Percentiles rank a stretch among this genome's conserved stretches.
Conservation (phyloP, 2,888 invertebrate genomes). For the Drosophila yooni region DNA sequence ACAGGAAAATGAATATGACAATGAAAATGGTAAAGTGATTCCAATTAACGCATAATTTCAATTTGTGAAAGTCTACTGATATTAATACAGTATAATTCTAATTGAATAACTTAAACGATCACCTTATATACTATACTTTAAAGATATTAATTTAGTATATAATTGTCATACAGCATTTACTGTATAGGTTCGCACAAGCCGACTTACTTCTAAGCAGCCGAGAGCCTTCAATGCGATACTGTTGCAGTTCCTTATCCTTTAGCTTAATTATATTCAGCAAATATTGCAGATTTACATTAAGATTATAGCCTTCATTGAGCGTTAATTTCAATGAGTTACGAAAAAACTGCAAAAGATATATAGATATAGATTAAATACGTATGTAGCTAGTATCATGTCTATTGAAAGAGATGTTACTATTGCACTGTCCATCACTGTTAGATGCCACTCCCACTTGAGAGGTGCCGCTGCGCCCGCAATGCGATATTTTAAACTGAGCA, state of each 20-base stretch:
- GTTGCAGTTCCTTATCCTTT: constrained; percentile 82
- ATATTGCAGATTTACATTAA: constrained; percentile 60
- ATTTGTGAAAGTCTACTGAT: neutral
- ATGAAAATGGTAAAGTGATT: neutral
- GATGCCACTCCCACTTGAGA: constrained; percentile 75
- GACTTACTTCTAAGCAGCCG: constrained; percentile 75
- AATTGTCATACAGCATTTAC: neutral
- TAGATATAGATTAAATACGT: neutral
- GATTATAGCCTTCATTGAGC: constrained; percentile 47
- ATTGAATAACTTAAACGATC: neutral
- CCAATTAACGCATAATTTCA: neutral
- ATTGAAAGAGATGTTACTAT: constrained; percentile 21
- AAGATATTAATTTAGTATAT: neutral
- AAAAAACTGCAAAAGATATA: constrained; percentile 63
- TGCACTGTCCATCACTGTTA: constrained; percentile 20
- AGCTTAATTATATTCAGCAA: constrained; percentile 67
- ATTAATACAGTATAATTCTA: neutral
- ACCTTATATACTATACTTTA: neutral
- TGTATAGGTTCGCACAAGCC: constrained; percentile 3
- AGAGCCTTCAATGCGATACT: constrained; percentile 80
- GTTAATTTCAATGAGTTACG: constrained; percentile 60
- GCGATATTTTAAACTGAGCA: constrained; percentile 73
- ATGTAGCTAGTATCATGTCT: neutral
- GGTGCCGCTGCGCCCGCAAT: constrained; percentile 61
- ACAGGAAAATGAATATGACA: neutral